phyloP scores from a whole-genome alignment of 2,888 invertebrate species.

The Mongoloraphidia duomilia region DNA sequence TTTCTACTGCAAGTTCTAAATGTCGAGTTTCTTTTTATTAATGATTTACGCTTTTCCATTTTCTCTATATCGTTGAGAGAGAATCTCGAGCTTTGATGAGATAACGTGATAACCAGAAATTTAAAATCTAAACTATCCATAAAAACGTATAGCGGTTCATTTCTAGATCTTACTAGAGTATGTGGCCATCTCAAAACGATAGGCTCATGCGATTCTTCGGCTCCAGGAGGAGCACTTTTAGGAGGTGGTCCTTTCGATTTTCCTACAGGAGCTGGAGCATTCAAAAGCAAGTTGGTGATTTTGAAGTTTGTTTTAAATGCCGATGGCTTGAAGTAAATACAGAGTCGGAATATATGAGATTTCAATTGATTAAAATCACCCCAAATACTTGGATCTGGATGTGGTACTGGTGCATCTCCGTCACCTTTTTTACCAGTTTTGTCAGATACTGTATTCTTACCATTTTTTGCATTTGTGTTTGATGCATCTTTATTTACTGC shows the following conservation, averaged over 20 bases:
- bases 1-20: no score
- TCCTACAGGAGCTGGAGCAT: neutral
- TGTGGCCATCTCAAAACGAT: slow-evolving; percentile 12
- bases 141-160: slow-evolving; percentile 24
- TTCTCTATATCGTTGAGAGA: no score
- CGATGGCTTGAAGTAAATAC: slow-evolving; percentile 23
- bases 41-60: no score
- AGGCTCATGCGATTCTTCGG: slow-evolving; percentile 11
- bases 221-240: neutral
- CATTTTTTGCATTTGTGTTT: slow-evolving; percentile 6
- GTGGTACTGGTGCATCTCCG: slow-evolving; percentile 1
- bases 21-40: no score
- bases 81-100: slow-evolving; percentile 16
- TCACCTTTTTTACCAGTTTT: neutral
- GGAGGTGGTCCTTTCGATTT: slow-evolving; percentile 6
- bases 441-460: neutral
- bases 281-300: neutral
- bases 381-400: slow-evolving; percentile 22
- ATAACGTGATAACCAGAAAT: slow-evolving; percentile 21
- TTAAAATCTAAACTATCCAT: slow-evolving; percentile 22
- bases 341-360: slow-evolving; percentile 15
- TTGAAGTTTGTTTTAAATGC: slow-evolving; percentile 17
- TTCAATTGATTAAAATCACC: slow-evolving; percentile 21
- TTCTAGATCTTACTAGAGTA: slow-evolving; percentile 15
- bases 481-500: slow-evolving; percentile 11